These are phyloP conservation scores for Megalurothrips usitatus DNA, from an alignment of 2,888 invertebrate genomes.

Conservation along the genomic window DNA sequence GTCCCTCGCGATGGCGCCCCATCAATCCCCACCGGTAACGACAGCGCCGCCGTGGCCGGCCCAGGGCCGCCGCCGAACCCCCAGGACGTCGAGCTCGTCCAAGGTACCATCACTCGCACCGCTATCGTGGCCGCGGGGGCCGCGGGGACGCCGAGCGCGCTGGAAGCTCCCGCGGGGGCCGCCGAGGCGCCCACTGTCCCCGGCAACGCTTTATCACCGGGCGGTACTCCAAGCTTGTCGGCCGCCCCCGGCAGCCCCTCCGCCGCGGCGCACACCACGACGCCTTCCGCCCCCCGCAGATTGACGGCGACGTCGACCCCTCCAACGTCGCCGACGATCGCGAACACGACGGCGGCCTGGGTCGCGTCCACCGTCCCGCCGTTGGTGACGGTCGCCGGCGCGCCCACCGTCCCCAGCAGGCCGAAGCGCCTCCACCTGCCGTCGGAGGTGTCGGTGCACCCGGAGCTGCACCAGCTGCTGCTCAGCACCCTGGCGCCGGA, in stretches of 20 bases:
- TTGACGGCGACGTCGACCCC: not conserved
- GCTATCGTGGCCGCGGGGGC: too few relatives aligned
- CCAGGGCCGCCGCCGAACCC: not conserved
- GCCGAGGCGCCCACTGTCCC: too few relatives aligned
- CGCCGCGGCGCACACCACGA: not conserved
- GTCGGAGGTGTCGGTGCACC: not conserved
- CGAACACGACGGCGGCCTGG: not conserved
- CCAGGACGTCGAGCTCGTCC: not conserved
- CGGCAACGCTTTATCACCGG: too few relatives aligned
- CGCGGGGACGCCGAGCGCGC: too few relatives aligned
- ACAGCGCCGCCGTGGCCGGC: not conserved
- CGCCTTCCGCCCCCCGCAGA: not conserved
- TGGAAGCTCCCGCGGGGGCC: too few relatives aligned
- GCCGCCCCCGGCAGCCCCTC: not conserved
- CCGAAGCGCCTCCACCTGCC: not conserved
- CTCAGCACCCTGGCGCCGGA: not conserved
- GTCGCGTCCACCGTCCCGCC: not conserved
- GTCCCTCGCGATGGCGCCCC: too few relatives aligned
- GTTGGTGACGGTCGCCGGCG: not conserved
- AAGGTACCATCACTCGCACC: not conserved
- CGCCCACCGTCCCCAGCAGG: not conserved
- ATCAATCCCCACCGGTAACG: too few relatives aligned
- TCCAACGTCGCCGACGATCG: not conserved
- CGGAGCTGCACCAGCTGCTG: slow-evolving; percentile 4
- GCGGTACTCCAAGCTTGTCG: too few relatives aligned